Evolutionary conservation across 2,888 invertebrate genomes (phyloP), one percentile per base, ranked within the genome.

Genomic region (Archips xylosteana): DNA sequence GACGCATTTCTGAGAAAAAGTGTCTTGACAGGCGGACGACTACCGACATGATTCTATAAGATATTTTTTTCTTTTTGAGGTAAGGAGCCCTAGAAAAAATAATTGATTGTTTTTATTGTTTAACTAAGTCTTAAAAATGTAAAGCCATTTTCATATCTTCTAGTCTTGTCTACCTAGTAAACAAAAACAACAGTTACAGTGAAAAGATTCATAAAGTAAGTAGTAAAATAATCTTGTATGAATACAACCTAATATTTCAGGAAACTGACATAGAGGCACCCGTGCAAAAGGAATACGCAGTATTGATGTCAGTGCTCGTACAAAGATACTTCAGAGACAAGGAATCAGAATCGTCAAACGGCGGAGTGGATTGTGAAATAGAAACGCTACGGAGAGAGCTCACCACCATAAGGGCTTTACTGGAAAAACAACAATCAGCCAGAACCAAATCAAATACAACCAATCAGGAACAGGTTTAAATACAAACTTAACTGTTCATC

Each of bases 251-350:
- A 36, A 6, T 42, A 13, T 57, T 10, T 42, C 81, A 93, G 86
- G 91, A 95, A 82, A 89, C 89, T 36, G 89, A 94, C 59, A 76
- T 89, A 9, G 92, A 92, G 63, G 83, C 87, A 4, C 87, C 85
- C 32, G 77, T 88, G 13, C 85, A 85, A 65, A 84, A 87, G 57
- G 94, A 95, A 75, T 96, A 95, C 79, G 93, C 95, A 0, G 89
- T 95, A 12, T 82, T 96, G 36, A 95, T 96, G 94, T 92, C 95
- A 0, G 92, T 95, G 71, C 85, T 96, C 36, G 95, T 96, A 23
- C 96, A 96, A 80, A 88, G 96, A 73, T 96, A 96, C 85, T 96
- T 96, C 79, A 90, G 95, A 59, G 92, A 94, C 51, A 95, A 94
- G 75, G 87, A 60, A 15, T 34, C 51, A 8, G 60, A n/a, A n/a